Base-by-base conservation (phyloP, 2,113 vertebrate species). In the Ia io region DNA sequence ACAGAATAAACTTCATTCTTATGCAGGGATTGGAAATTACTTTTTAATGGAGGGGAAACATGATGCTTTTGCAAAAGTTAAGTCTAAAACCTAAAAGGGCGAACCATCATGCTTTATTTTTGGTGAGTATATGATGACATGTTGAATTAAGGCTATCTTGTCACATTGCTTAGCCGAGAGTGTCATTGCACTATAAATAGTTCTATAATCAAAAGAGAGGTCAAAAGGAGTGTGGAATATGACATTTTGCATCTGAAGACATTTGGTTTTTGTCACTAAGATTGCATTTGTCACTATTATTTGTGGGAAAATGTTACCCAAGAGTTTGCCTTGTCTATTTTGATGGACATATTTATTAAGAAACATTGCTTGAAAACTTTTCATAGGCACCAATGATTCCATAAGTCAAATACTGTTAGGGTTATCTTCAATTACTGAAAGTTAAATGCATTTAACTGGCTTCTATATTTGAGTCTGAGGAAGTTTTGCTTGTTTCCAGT, bases 51-150 rank as follows among this genome's bases (percentile, higher is more conserved):
- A 77, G 51, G 32, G 17, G 84, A 83, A 91, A 80, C 47, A 79
- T 32, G 65, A 61, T 90, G 91, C 37, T 97, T 98, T 97, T 97
- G 78, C 97, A 96, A 91, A 96, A 96, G 93, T 97, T 94, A 91
- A 59, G 85, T 56, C 84, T 96, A 70, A 95, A 95, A 97, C 71
- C 82, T 63, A 35, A 77, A 78, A 78, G 47, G 44, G 44, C 18
- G 56, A 51, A 91, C 88, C 20, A n/a, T 37, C 18, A 30, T 51
- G 37, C 18, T 56, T 71, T 69, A 67, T 85, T 92, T 90, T 74
- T 80, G 23, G 35, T 82, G 86, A 90, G 40, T 40, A 16, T 20
- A 37, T 28, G 67, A 16, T 28, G 59, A 74, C 35, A 82, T 76
- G 94, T 92, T 73, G 40, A 88, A 49, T 95, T 71, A 82, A 56